Evolutionary conservation across 2,888 invertebrate species (phyloP), one percentile per base, ranked within the genome.

Genomic region (Leptopilina drosophilae): DNA sequence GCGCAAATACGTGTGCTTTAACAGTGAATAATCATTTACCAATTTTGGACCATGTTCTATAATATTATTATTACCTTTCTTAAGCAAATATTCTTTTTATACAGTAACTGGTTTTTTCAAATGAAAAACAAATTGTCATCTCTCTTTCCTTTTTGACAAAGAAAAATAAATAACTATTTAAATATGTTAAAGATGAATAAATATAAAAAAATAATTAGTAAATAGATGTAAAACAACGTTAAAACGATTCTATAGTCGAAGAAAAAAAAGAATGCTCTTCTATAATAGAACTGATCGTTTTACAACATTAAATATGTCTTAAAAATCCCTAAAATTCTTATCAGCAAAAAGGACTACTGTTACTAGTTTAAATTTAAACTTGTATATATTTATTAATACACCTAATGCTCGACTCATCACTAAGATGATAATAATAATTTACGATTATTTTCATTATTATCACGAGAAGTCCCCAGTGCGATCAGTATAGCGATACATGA

Each of bases 151-250:
- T 20, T 62, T 62, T 62, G 15, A 8, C 62, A 3, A 20, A 20
- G 33, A 62, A 9, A 20, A 9, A 20, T 20, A 20, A n/a, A 42
- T 33, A 42, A 42, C 42, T 42, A 8, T 42, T 42, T 42, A 42
- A 42, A 42, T 42, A 42, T 26, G 8, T 9, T 15, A 9, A 59
- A n/a, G 59, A 1, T 5, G 59, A 15, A 59, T n/a, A n/a, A 49
- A 20, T 49, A 53, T 15, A 26, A 20, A 67, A 69, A 20, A 53
- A 2, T 5, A 69, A 20, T 69, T 69, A 20, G 26, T 26, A 26
- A 73, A 83, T 82, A 84, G 83, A 78, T 81, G 80, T 83, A 78
- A 77, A 77, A 75, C 77, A 81, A 79, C 78, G 67, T 76, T 77
- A 69, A 33, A 33, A 33, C 33, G 33, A 33, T 33, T 33, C 33